These are phyloP conservation scores for Dicrurus megarhynchus DNA, from an alignment of 2,113 vertebrate species.

Conservation along the genomic window DNA sequence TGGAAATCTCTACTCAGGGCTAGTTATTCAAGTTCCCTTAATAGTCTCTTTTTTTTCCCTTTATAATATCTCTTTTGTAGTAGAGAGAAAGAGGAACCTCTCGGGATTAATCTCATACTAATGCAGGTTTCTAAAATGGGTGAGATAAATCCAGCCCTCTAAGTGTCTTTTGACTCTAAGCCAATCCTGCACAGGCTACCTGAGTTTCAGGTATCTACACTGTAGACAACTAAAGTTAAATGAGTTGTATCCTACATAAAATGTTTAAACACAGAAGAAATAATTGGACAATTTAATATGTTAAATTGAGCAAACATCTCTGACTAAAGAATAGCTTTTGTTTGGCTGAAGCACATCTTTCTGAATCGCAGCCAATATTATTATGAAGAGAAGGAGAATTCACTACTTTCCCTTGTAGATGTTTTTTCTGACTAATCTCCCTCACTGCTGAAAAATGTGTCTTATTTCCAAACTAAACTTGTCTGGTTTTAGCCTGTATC, in stretches of 20 bases:
- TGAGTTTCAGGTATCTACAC: neutral
- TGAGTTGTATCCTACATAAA: neutral
- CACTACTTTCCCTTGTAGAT: constrained; percentile 15
- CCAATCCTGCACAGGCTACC: neutral
- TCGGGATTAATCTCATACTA: neutral
- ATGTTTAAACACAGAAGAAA: neutral
- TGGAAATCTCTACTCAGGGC: neutral
- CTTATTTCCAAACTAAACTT: constrained; percentile 33
- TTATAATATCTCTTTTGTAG: neutral
- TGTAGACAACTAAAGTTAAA: neutral
- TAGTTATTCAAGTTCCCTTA: neutral
- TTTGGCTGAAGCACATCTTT: neutral
- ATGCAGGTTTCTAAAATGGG: neutral
- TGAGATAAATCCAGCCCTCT: neutral
- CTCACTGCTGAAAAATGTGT: constrained; percentile 35
- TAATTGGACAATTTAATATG: neutral
- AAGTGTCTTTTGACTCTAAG: neutral
- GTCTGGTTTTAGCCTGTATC: constrained; percentile 4
- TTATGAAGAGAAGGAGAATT: neutral
- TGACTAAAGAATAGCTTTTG: neutral
- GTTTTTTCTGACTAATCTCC: neutral
- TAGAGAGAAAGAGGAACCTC: neutral
- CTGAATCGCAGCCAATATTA: neutral
- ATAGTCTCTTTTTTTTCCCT: neutral
- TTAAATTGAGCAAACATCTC: neutral